Evolutionary conservation across 2,888 invertebrate species (phyloP).

Genomic region (Gisinianus flammeolus): DNA sequence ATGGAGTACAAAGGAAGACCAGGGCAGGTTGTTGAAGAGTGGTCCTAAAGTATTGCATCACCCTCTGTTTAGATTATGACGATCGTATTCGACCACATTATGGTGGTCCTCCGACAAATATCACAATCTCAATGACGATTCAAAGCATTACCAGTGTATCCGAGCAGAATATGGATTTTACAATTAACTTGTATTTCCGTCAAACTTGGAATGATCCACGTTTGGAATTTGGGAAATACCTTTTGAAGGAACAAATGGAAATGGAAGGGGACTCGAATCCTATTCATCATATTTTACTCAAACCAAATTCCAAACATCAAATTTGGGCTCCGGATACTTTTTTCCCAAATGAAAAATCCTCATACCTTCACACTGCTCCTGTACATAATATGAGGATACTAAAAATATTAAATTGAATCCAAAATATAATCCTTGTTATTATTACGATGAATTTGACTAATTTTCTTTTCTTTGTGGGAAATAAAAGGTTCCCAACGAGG

Average conservation of each 20-base stretch:
- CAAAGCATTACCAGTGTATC: constrained; percentile 26
- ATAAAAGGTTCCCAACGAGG: not conserved
- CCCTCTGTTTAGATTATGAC: constrained; percentile 16
- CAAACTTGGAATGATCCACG: constrained; percentile 35
- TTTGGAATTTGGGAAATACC: constrained; percentile 4
- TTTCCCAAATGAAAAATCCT: constrained; percentile 16
- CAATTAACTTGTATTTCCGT: constrained; percentile 14
- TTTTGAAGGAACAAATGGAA: not conserved
- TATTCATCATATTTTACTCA: not conserved
- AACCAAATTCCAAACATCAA: not conserved
- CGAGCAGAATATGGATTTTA: constrained; percentile 34
- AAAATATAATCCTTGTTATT: constrained; percentile 33
- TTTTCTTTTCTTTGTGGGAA: not conserved
- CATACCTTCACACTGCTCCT: not conserved
- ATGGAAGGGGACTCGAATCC: not conserved
- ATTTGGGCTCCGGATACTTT: constrained; percentile 28
- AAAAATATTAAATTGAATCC: not conserved
- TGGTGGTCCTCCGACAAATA: constrained; percentile 1
- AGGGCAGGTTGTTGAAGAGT: too few species aligned
- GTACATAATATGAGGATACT: not conserved
- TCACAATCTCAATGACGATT: constrained; percentile 30
- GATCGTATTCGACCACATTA: constrained; percentile 24
- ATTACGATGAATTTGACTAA: not conserved
- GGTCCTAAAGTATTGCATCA: too few species aligned
- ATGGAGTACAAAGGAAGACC: too few species aligned